phyloP scores from a whole-genome alignment of 2,888 invertebrate genomes.

The Bedellia somnulentella region DNA sequence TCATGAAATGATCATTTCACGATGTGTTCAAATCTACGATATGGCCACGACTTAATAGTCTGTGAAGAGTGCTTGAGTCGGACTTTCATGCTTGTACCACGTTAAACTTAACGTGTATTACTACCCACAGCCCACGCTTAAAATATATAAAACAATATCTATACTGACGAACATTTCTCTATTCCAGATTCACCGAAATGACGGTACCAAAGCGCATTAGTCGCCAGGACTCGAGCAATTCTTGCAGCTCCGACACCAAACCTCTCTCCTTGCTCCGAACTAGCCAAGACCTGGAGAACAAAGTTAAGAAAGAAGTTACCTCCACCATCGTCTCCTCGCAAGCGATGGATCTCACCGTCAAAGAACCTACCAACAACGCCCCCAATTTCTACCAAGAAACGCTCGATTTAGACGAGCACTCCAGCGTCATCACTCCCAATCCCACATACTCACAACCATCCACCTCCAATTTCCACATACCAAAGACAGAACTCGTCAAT shows the following conservation, averaged over 20 bases:
- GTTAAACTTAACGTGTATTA: no score
- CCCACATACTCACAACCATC: constrained; percentile 44
- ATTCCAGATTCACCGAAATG: constrained; percentile 31
- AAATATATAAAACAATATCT: no score
- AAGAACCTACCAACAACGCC: constrained; percentile 18
- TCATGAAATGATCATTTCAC: no score
- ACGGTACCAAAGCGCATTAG: constrained; percentile 25
- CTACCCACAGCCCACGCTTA: no score
- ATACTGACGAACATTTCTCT: not conserved
- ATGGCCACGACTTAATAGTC: no score
- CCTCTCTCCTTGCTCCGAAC: not conserved
- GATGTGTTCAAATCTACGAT: no score
- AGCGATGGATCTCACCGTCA: constrained; percentile 33
- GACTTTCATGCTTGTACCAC: no score
- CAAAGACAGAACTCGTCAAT: constrained; percentile 10
- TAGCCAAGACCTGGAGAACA: constrained; percentile 17
- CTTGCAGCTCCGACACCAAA: constrained; percentile 23
- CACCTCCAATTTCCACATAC: constrained; percentile 26
- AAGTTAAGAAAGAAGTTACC: constrained; percentile 23
- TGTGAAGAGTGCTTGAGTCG: no score
- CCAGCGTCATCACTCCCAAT: constrained; percentile 39
- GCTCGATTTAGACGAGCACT: constrained; percentile 27
- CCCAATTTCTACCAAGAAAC: constrained; percentile 50
- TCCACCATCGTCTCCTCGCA: constrained; percentile 19
- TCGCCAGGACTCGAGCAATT: constrained; percentile 42